phyloP scores from a whole-genome alignment of 2,888 invertebrate species.

The Hydraecia micacea region DNA sequence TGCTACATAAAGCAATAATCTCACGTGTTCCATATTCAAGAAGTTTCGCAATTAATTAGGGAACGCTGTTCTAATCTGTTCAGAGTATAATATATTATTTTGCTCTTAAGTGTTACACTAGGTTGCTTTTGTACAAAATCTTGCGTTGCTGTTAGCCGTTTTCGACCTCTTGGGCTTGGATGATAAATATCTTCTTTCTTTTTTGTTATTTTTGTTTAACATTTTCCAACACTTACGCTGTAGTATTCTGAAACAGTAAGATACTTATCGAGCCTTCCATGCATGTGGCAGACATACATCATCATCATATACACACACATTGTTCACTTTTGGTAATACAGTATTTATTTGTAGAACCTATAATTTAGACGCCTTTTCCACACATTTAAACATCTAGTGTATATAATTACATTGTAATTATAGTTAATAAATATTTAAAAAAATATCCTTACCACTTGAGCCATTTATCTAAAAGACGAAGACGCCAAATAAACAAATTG shows the following conservation, averaged over 20 bases:
- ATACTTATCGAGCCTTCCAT: not conserved
- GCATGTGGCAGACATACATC: too few species aligned
- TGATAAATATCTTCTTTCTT: not conserved
- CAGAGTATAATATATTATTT: conserved; percentile 45
- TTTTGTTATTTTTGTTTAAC: not conserved
- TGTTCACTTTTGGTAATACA: not conserved
- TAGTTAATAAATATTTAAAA: too few species aligned
- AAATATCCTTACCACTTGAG: too few species aligned
- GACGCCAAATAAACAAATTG: too few species aligned
- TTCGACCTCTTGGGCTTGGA: not conserved
- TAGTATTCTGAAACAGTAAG: not conserved
- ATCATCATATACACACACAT: not conserved
- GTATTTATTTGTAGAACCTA: not conserved
- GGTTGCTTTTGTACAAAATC: conserved; percentile 19
- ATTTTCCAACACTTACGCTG: not conserved
- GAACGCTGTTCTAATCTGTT: conserved; percentile 45
- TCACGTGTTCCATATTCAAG: conserved; percentile 44
- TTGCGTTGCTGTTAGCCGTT: not conserved
- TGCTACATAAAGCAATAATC: conserved; percentile 58
- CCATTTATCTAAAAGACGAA: too few species aligned
- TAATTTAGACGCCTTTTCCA: not conserved
- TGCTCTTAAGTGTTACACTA: conserved; percentile 13
- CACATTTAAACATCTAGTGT: too few species aligned
- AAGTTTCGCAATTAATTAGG: conserved; percentile 61
- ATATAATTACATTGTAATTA: too few species aligned